These are phyloP conservation scores for Bos taurus DNA, from an alignment of 2,113 vertebrate genomes.

Conservation along the genomic window ARS-UCD2.0 NC_037350.1:32267501-32268000, in stretches of 20 bases:
- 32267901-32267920: slow-evolving; percentile 35
- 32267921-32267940: slow-evolving; percentile 46
- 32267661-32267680: slow-evolving; percentile 83
- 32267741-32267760: slow-evolving; percentile 65
- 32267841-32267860: slow-evolving; percentile 75
- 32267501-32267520: slow-evolving; percentile 68
- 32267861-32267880: slow-evolving; percentile 76
- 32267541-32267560: slow-evolving; percentile 74
- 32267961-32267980: not conserved
- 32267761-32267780: slow-evolving; percentile 66
- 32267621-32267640: slow-evolving; percentile 89
- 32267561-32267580: slow-evolving; percentile 79
- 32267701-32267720: slow-evolving; percentile 79
- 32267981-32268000: slow-evolving; percentile 12
- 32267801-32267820: slow-evolving; percentile 67
- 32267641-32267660: slow-evolving; percentile 88
- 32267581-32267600: slow-evolving; percentile 84
- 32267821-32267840: slow-evolving; percentile 82
- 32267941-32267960: not conserved
- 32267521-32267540: slow-evolving; percentile 72
- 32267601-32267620: slow-evolving; percentile 86
- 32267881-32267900: slow-evolving; percentile 60
- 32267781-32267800: slow-evolving; percentile 57
- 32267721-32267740: slow-evolving; percentile 72
- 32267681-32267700: slow-evolving; percentile 76